Conservation (phyloP, 2,113 vertebrate species). For the Rhodinocichla rosea region DNA sequence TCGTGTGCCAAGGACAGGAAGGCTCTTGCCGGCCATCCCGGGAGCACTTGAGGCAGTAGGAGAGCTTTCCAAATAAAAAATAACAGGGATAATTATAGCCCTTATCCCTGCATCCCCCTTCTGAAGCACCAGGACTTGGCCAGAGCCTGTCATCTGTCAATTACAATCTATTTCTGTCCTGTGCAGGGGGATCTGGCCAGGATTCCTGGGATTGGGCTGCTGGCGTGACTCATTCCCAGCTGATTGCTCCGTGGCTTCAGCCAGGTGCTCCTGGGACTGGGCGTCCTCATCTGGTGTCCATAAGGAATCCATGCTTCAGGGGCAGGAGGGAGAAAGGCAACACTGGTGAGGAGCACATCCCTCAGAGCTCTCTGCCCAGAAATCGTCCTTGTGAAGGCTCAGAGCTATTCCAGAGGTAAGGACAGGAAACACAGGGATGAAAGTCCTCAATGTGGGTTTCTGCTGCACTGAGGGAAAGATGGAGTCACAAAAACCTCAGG, state of each 20-base stretch:
- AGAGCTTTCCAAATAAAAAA: background rate
- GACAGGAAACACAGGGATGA: background rate
- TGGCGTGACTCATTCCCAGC: constrained; percentile 30
- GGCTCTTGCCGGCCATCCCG: background rate
- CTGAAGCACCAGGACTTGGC: background rate
- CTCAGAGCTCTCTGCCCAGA: background rate
- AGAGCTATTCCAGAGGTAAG: background rate
- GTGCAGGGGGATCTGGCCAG: background rate
- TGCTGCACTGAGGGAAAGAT: background rate
- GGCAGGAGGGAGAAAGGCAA: background rate
- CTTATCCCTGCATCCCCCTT: background rate
- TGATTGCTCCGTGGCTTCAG: background rate
- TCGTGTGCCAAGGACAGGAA: background rate
- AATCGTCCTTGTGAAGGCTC: background rate
- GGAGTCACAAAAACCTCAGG: background rate
- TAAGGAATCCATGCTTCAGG: background rate
- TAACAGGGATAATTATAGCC: background rate
- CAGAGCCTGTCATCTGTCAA: background rate
- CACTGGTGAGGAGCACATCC: background rate
- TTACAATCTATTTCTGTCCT: constrained; percentile 5
- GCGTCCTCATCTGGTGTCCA: background rate
- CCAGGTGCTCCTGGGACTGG: constrained; percentile 32
- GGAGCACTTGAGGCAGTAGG: background rate
- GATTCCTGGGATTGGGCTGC: background rate
- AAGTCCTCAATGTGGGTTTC: background rate